Evolutionary conservation across 2,888 invertebrate genomes (phyloP).

Genomic region (Lithophane leautieri): DNA sequence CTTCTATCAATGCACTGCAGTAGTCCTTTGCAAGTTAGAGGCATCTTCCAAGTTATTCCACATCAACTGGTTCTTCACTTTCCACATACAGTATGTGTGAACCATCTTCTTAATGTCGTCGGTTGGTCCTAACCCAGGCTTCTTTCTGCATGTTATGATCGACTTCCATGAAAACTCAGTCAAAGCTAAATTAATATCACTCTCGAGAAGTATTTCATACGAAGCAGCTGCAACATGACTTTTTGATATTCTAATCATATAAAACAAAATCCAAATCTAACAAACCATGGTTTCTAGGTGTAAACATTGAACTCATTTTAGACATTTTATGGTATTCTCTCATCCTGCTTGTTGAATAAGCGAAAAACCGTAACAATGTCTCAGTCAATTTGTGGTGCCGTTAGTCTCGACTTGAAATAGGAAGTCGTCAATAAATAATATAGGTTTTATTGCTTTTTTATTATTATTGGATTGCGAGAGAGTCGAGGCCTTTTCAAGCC

Average conservation of each 20-base stretch:
- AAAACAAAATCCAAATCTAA: background rate
- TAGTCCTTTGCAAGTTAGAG: too few relatives aligned
- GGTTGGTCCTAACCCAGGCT: too few relatives aligned
- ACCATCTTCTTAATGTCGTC: too few relatives aligned
- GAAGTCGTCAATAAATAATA: slow-evolving; percentile 83
- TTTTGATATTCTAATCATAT: background rate
- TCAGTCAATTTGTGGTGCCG: slow-evolving; percentile 61
- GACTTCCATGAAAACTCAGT: too few relatives aligned
- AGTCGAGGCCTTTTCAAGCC: slow-evolving; percentile 76
- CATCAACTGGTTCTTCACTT: too few relatives aligned
- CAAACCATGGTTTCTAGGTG: background rate
- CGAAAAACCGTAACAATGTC: slow-evolving; percentile 29
- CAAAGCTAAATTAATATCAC: too few relatives aligned
- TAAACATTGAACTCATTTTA: background rate
- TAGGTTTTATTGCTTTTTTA: slow-evolving; percentile 84
- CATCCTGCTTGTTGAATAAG: slow-evolving; percentile 1
- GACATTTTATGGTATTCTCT: background rate
- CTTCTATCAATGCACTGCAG: too few relatives aligned
- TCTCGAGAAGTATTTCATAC: background rate
- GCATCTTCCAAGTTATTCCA: too few relatives aligned
- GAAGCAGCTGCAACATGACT: background rate
- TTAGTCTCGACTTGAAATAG: slow-evolving; percentile 70
- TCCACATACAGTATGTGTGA: too few relatives aligned
- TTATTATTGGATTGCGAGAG: slow-evolving; percentile 85
- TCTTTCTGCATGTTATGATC: background rate